Conservation (phyloP, 2,888 invertebrate genomes). For the Nasonovia ribisnigri region DNA sequence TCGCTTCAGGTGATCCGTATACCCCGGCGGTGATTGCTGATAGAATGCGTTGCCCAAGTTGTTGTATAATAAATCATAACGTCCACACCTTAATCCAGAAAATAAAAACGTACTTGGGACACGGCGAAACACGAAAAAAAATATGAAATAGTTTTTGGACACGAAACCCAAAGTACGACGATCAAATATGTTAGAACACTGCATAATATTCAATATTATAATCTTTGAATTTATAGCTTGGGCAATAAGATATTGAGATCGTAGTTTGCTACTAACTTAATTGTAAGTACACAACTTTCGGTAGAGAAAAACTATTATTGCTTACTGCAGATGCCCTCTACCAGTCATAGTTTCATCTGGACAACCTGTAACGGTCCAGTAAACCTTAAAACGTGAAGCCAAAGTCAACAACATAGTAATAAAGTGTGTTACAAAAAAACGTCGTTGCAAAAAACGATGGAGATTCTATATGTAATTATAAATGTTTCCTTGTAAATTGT, state of each 20-base stretch:
- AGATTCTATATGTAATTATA: background rate
- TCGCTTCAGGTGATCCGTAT: background rate
- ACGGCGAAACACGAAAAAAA: background rate
- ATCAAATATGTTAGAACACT: no score
- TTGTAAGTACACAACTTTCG: no score
- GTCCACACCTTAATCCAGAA: background rate
- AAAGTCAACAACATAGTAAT: background rate
- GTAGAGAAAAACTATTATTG: background rate
- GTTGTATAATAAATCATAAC: background rate
- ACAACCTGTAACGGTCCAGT: no score
- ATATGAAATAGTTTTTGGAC: background rate
- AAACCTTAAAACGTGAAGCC: no score
- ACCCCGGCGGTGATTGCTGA: background rate
- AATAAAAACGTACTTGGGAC: background rate
- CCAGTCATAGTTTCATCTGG: background rate
- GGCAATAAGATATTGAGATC: background rate
- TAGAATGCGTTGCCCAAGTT: background rate
- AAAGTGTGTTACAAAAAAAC: background rate
- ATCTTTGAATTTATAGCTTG: no score
- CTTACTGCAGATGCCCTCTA: background rate
- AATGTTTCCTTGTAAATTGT: background rate
- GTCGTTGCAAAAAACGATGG: background rate
- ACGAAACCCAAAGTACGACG: background rate
- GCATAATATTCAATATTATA: no score
- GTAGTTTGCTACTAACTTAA: no score